phyloP scores from a whole-genome alignment of 1,140 invertebrate species.

The Zaprionus tsacasi region DNA sequence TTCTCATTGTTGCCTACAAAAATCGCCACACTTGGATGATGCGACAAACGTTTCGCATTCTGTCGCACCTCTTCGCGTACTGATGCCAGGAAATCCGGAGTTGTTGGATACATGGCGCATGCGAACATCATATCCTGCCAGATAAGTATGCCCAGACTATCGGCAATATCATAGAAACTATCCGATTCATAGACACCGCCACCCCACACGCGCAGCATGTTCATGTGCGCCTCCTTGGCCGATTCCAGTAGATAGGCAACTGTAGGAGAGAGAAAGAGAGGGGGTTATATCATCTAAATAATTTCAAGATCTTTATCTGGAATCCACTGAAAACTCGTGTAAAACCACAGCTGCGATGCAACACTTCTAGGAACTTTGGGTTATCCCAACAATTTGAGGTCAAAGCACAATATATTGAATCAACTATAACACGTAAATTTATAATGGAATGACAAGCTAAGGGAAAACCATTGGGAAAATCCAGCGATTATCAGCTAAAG shows the following conservation, averaged over 20 bases:
- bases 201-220: constrained; percentile 98
- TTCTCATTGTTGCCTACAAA: constrained; percentile 99
- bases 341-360: neutral
- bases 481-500: neutral
- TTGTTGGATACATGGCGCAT: constrained; percentile 96
- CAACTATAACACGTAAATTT: neutral
- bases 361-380: neutral
- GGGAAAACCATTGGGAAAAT: neutral
- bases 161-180: constrained; percentile 94
- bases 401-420: neutral
- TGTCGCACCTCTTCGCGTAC: constrained; percentile 92
- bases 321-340: neutral
- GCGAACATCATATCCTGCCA: constrained; percentile 99
- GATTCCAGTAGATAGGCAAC: constrained; percentile 88
- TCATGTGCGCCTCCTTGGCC: constrained; percentile 93
- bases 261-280: constrained; percentile 40
- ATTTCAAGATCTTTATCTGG: neutral
- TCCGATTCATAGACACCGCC: constrained; percentile 98
- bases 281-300: neutral
- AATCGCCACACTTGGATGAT: constrained; percentile 94
- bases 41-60: constrained; percentile 93
- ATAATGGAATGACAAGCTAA: neutral
- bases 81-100: constrained; percentile 88
- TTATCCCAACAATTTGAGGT: neutral
- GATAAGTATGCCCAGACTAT: constrained; percentile 92